phyloP scores from a whole-genome alignment of 2,888 invertebrate genomes.

The Cheilosia impressa region DNA sequence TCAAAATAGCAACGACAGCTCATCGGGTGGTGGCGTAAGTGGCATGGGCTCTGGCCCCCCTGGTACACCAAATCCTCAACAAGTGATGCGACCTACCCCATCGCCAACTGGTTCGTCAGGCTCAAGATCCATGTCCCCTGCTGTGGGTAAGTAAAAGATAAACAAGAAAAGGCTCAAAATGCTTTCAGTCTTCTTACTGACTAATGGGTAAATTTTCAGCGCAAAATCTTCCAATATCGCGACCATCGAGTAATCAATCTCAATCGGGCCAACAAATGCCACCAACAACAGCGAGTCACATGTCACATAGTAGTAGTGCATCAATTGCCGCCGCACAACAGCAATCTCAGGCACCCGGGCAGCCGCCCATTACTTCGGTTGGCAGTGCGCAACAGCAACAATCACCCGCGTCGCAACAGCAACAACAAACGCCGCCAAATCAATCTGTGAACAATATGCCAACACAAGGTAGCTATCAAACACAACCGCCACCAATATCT shows the following conservation, averaged over 20 bases:
- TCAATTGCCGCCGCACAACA: conserved; percentile 80
- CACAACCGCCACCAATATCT: conserved; percentile 79
- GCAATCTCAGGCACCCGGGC: conserved; percentile 79
- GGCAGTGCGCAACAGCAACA: conserved; percentile 82
- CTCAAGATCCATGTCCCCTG: conserved; percentile 98
- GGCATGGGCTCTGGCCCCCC: conserved; percentile 87
- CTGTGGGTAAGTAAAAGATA: conserved; percentile 91
- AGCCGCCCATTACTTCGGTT: conserved; percentile 77
- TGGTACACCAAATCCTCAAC: conserved; percentile 88
- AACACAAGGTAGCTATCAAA: conserved; percentile 81
- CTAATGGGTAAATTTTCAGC: conserved; percentile 76
- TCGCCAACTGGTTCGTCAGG: conserved; percentile 97
- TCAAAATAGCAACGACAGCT: conserved; percentile 94
- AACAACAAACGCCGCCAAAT: conserved; percentile 79
- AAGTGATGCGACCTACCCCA: conserved; percentile 95
- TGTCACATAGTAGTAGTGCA: conserved; percentile 77
- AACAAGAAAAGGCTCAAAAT: neutral
- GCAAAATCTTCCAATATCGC: conserved; percentile 97
- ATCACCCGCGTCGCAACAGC: conserved; percentile 83
- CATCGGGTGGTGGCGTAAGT: conserved; percentile 87
- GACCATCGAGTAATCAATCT: conserved; percentile 94
- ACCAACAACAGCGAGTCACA: conserved; percentile 80
- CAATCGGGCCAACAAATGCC: conserved; percentile 85
- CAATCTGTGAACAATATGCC: conserved; percentile 82
- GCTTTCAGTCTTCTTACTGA: neutral